These are phyloP conservation scores for Colaptes auratus DNA, from an alignment of 2,113 vertebrate genomes.

Conservation along the genomic window DNA sequence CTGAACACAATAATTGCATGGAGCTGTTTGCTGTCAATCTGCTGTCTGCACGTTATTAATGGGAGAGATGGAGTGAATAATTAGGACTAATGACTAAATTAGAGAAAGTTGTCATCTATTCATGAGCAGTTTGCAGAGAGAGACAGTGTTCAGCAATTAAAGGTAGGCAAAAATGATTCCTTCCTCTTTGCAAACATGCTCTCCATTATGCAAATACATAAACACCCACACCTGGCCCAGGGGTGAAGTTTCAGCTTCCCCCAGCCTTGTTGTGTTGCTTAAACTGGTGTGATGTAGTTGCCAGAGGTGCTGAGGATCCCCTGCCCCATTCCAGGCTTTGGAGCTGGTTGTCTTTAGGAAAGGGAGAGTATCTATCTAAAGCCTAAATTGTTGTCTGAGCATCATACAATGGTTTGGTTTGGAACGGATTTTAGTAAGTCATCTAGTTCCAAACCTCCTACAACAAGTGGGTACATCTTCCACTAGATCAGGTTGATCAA, in stretches of 20 bases:
- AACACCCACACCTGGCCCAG: background rate
- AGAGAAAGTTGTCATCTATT: conserved; percentile 45
- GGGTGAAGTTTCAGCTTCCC: background rate
- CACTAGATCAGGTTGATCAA: background rate
- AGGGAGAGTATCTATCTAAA: background rate
- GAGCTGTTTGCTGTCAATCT: conserved; percentile 49
- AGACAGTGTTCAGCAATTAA: conserved; percentile 6
- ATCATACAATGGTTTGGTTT: background rate
- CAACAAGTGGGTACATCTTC: background rate
- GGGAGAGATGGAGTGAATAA: conserved; percentile 55
- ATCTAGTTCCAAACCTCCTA: fast-evolving
- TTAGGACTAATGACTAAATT: conserved; percentile 57
- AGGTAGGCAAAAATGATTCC: background rate
- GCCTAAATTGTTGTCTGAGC: background rate
- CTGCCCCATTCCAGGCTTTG: background rate
- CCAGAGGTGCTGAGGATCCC: background rate
- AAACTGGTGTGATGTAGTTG: background rate
- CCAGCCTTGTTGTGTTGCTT: background rate
- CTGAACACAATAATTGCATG: conserved; percentile 32
- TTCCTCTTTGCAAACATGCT: conserved; percentile 10
- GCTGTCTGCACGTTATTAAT: conserved; percentile 44
- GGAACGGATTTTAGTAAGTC: background rate
- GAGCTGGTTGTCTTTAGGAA: background rate
- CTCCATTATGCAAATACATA: background rate
- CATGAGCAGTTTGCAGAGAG: conserved; percentile 16